Conservation (phyloP, 1,140 invertebrate species). For the Drosophila trapezifrons region DNA sequence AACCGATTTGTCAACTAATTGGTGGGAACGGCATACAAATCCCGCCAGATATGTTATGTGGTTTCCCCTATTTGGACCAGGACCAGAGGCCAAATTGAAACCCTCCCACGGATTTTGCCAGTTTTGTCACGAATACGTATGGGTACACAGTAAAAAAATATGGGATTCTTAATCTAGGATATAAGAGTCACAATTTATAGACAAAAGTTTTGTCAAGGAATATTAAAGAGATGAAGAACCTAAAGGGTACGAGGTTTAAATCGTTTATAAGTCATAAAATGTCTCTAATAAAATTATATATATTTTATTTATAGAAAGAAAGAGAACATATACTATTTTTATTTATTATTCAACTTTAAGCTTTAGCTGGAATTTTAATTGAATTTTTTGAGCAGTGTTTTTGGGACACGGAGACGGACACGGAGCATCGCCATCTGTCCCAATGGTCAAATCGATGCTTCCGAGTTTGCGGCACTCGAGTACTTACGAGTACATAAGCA, state of each 20-base stretch:
- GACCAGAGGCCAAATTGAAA: constrained; percentile 25
- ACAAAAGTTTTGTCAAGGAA: no score
- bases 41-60: constrained; percentile 59
- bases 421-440: constrained; percentile 36
- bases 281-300: background rate
- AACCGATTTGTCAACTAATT: constrained; percentile 62
- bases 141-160: background rate
- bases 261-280: no score
- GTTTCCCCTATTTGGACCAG: constrained; percentile 35
- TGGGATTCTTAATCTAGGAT: background rate
- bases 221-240: no score
- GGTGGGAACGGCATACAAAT: constrained; percentile 49
- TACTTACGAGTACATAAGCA: constrained; percentile 22
- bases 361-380: background rate
- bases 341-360: background rate
- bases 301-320: background rate
- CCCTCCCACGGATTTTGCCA: constrained; percentile 45
- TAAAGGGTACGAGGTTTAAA: no score
- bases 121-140: constrained; percentile 40
- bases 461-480: constrained; percentile 36
- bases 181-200: no score
- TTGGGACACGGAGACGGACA: no score
- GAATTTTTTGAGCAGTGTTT: background rate
- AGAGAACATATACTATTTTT: no score
- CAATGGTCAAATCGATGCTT: constrained; percentile 46